Evolutionary conservation across 2,888 invertebrate genomes (phyloP), one percentile per base, ranked within the genome.

Genomic region (Nezara viridula): DNA sequence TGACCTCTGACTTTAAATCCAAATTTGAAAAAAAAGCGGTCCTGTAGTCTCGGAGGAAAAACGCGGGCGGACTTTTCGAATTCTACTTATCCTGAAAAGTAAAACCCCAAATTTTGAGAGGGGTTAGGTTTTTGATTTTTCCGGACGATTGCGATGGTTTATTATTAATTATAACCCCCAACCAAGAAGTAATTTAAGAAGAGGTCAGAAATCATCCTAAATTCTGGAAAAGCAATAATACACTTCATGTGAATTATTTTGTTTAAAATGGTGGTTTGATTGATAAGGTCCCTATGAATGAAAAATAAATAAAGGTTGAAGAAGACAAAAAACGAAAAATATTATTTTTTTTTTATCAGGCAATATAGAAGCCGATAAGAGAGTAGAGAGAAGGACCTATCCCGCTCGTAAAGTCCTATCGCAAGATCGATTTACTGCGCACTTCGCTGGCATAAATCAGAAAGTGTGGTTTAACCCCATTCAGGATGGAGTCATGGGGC

Each of bases 381-480:
- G 66, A 0, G 7, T 1, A 16, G 16, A 21, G 66, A 9, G 32
- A 19, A 6, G 66, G 19, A 73, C 32, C 66, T 19, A 32, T 19
- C 19, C 37, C 66, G 66, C 66, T 73, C 66, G 66, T 73, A 73
- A 73, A 73, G 66, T 73, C 66, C 66, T 73, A 73, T 73, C 66
- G 37, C 32, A 21, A 73, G 66, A 73, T 73, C 66, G 66, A 73
- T 73, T 73, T 73, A 73, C 66, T 73, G 66, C 66, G 66, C 66
- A 73, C 66, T 73, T 73, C 66, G 16, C 66, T 37, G 66, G 66
- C 66, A 73, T 73, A 73, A 73, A 73, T 73, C 66, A 73, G 66
- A 73, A 73, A 73, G 66, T 73, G 66, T 73, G 66, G 66, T 73
- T 73, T 73, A 73, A 73, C 66, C 66, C 66, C 66, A 73, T 73